These are phyloP conservation scores for Scylla paramamosain DNA, from an alignment of 1,140 invertebrate genomes.

Conservation along the genomic window DNA sequence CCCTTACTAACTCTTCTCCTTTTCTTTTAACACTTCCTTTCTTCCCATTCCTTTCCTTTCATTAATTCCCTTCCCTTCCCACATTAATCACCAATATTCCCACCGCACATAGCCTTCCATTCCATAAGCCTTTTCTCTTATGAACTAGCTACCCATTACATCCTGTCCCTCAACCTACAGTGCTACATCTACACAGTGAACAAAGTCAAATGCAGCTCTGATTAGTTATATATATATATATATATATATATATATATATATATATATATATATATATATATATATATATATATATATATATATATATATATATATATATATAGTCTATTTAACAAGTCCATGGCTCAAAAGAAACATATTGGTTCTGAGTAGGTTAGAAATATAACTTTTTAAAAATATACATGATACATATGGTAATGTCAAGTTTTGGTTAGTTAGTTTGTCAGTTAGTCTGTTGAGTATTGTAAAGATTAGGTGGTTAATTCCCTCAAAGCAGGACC, in stretches of 20 bases:
- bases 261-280: constrained; percentile 56
- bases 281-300: constrained; percentile 54
- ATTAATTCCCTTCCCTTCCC: neutral
- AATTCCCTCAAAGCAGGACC: neutral
- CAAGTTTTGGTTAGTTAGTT: neutral
- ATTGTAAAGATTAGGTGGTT: neutral
- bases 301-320: constrained; percentile 54
- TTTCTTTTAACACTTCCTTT: too few species aligned
- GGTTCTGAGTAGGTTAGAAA: neutral
- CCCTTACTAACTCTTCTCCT: neutral
- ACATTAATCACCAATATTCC: too few species aligned
- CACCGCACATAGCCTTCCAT: too few species aligned
- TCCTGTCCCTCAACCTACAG: too few species aligned
- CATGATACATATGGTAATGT: neutral
- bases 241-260: constrained; percentile 59
- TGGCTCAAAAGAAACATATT: neutral
- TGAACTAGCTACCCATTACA: too few species aligned
- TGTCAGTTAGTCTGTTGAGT: neutral
- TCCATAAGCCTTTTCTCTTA: too few species aligned
- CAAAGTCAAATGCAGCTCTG: constrained; percentile 25
- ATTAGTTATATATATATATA: constrained; percentile 43
- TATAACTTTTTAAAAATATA: neutral
- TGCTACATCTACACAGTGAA: neutral
- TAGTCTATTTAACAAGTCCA: neutral
- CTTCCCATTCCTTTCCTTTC: too few species aligned